Evolutionary conservation across 2,888 invertebrate genomes (phyloP), one percentile per base, ranked within the genome.

Genomic region (Diarsia rubi): DNA sequence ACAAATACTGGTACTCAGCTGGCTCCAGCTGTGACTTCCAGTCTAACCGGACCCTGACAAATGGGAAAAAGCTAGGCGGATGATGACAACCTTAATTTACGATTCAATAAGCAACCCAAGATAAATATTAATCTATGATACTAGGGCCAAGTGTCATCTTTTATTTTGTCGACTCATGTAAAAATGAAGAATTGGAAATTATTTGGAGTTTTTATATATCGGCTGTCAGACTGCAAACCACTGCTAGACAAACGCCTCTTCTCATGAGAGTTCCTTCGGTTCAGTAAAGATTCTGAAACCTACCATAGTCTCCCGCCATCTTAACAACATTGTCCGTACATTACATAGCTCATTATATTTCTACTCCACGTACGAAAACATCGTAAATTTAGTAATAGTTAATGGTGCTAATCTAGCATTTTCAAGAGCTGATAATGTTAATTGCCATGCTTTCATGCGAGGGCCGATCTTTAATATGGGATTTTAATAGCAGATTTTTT

Each of bases 261-360:
- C 69, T 27, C 6, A 12, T 42, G 27, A 42, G 27, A 21, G 11
- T 27, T 4, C 16, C 24, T 27, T 69, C 49, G 6, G 37, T 42
- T 6, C 14, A 54, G 24, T 16, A 16, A 27, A 57, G 27, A 2
- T 27, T 57, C 27, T 27, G 19, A 27, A 27, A 37, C 37, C 37
- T 54, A 31, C 2, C 31, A n/a, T 8, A 9, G 21, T n/a, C 16
- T 16, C 21, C 12, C 31, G 45, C 24, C 11, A 45, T 72, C 8
- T 57, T 24, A 57, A 19, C 24, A 8, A 45, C 24, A 19, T 57
- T 37, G 6, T 31, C 19, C 31, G n/a, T 24, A 45, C n/a, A 9
- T 27, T n/a, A 66, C 60, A 4, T 19, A 27, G 8, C 12, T 49
- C n/a, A 21, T 67, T 52, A 14, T 57, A 57, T 78, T 79, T 69